Evolutionary conservation across 1,140 invertebrate species (phyloP).

Genomic region (Procambarus clarkii): DNA sequence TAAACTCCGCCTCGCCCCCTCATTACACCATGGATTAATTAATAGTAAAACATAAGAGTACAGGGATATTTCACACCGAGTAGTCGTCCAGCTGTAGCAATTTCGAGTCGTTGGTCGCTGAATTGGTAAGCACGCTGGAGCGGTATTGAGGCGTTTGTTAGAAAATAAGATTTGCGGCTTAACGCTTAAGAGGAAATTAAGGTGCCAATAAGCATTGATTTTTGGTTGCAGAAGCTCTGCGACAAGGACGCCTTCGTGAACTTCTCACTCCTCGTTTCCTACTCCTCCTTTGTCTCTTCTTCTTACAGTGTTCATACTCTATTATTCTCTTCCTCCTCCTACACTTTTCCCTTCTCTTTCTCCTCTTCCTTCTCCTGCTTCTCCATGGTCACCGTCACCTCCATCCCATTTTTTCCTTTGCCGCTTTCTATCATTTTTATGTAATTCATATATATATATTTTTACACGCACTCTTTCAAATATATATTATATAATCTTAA

Average conservation of each 20-base stretch:
- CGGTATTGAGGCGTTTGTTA: not conserved
- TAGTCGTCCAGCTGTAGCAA: not conserved
- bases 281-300: not conserved
- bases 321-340: not conserved
- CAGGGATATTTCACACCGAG: not conserved
- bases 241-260: not conserved
- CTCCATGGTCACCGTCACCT: no score
- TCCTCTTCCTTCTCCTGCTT: not conserved
- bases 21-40: constrained; percentile 2
- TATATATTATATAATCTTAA: no score
- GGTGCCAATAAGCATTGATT: not conserved
- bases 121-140: not conserved
- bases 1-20: not conserved
- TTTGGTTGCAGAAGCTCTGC: not conserved
- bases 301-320: not conserved
- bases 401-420: no score
- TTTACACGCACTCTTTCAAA: no score
- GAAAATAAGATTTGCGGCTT: not conserved
- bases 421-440: no score
- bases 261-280: not conserved
- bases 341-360: not conserved
- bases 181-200: not conserved
- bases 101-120: not conserved
- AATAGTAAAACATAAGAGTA: not conserved
- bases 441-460: no score